A percentile compares a stretch with the other conserved stretches of the same genome.
Conservation (phyloP, 1,140 invertebrate genomes). For the Dendrolimus kikuchii region DNA sequence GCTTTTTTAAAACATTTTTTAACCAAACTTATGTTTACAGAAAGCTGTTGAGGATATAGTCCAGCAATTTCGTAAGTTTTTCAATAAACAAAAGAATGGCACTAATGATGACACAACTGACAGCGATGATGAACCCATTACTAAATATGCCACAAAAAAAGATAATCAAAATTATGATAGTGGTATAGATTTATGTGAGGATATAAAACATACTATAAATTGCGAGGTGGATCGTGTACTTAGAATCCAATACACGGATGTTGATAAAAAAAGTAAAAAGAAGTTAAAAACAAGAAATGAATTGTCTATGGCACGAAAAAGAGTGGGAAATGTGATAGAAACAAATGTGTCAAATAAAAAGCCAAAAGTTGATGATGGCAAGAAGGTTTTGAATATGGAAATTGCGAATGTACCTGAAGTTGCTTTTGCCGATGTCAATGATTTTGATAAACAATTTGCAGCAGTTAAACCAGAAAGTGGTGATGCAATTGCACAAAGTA, state of each 20-base stretch:
- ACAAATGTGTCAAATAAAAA: conserved; percentile 12
- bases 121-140: conserved; percentile 56
- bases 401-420: conserved; percentile 26
- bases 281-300: conserved; percentile 1
- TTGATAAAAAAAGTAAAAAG: conserved; percentile 1
- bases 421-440: conserved; percentile 47
- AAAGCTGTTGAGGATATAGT: conserved; percentile 26
- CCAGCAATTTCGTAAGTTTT: conserved; percentile 24
- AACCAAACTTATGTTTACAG: conserved; percentile 15
- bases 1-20: not conserved
- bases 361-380: conserved; percentile 8
- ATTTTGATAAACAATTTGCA: conserved; percentile 24
- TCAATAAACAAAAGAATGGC: conserved; percentile 17
- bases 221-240: conserved; percentile 39
- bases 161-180: conserved; percentile 27
- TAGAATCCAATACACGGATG: conserved; percentile 11
- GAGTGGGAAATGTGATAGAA: conserved; percentile 1
- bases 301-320: not conserved
- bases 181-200: conserved; percentile 41
- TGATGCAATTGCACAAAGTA: conserved; percentile 1
- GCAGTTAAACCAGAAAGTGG: conserved; percentile 25
- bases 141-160: conserved; percentile 32
- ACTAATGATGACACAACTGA: conserved; percentile 6
- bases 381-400: conserved; percentile 1
- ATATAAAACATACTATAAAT: conserved; percentile 38